Evolutionary conservation across 2,113 vertebrate species (phyloP).

Genomic region (crab-eating macaque (Macaca fascicularis)): DNA sequence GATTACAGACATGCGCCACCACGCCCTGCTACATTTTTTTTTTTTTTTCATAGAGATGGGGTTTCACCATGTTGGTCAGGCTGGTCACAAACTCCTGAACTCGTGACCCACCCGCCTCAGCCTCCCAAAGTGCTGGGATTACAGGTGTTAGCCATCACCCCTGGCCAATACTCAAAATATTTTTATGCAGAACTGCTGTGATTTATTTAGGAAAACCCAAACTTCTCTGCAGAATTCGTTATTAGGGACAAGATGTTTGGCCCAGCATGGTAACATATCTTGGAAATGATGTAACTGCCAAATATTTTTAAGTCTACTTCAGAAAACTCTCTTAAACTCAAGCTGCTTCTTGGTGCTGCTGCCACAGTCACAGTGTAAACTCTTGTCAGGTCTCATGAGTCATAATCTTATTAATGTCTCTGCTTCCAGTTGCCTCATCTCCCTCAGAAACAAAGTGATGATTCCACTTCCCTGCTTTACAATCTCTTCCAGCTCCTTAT

Average conservation of each 20-base stretch:
- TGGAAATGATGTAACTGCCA: not conserved
- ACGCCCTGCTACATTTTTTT: no score
- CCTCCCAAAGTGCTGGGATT: no score
- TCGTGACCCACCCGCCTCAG: no score
- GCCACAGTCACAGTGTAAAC: not conserved
- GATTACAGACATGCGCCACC: no score
- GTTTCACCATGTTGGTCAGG: no score
- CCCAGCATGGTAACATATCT: not conserved
- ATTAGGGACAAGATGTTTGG: not conserved
- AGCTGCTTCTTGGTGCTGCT: not conserved
- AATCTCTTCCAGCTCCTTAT: not conserved
- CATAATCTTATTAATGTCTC: not conserved
- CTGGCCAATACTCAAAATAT: not conserved
- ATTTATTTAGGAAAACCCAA: not conserved
- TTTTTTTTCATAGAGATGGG: no score
- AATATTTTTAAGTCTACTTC: not conserved
- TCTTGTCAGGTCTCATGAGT: not conserved
- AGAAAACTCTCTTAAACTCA: not conserved
- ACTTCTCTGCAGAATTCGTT: not conserved
- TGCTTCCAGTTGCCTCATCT: not conserved
- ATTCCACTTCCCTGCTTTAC: not conserved
- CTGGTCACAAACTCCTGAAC: no score
- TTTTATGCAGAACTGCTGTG: not conserved
- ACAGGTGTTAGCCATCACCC: no score
- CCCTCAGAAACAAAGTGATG: not conserved